Conservation (phyloP, 1,140 invertebrate species). For the Schmidtea mediterranea region DNA sequence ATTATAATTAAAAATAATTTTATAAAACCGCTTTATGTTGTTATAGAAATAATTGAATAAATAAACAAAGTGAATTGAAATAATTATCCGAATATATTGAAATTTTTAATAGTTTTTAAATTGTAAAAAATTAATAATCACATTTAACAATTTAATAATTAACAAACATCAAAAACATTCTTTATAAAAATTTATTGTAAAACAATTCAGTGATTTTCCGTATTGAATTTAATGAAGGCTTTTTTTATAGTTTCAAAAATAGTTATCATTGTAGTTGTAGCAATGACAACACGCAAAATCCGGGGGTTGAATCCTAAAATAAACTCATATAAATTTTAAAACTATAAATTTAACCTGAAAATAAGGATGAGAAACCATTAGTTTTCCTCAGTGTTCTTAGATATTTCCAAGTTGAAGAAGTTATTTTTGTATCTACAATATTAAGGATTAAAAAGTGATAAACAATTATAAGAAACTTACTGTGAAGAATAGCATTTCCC, state of each 20-base stretch:
- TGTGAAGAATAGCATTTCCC: slow-evolving; percentile 35
- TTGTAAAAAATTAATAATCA: no score
- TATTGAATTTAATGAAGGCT: background rate
- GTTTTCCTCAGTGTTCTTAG: slow-evolving; percentile 15
- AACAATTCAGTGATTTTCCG: no score
- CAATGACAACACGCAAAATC: background rate
- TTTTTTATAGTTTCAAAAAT: background rate
- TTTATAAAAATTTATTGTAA: no score
- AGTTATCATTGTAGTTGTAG: slow-evolving; percentile 1
- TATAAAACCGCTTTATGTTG: no score
- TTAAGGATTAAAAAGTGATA: background rate
- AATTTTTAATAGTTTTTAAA: no score
- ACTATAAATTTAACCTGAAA: slow-evolving; percentile 16
- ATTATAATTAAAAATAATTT: no score
- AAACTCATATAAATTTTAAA: slow-evolving; percentile 6
- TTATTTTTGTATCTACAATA: slow-evolving; percentile 7
- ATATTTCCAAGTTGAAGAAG: slow-evolving; percentile 14
- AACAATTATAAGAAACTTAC: background rate
- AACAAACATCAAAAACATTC: no score
- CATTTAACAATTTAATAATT: no score
- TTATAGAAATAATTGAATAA: no score
- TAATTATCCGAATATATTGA: no score
- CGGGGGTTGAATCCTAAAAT: background rate
- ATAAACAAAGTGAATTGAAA: no score
- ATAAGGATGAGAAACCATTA: slow-evolving; percentile 17